Evolutionary conservation across 2,888 invertebrate genomes (phyloP), one percentile per base, ranked within the genome.

Genomic region (Strigamia crassipes): DNA sequence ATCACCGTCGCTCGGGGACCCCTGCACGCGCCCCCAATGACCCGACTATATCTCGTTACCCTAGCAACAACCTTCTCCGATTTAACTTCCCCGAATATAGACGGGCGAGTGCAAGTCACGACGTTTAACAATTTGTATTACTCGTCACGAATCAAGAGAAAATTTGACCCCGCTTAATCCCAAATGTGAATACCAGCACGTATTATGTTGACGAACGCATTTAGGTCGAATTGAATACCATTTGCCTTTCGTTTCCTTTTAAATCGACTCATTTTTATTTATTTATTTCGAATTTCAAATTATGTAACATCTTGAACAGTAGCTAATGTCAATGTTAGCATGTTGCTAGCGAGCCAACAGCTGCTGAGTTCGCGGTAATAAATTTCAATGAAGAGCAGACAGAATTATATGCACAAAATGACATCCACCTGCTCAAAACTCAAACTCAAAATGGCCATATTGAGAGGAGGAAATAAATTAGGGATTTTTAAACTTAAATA

Each of bases 281-380:
- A 27, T 27, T 27, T 27, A 27, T 18, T 18, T n/a, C 9, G 3
- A 56, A 27, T 27, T 56, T 56, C 21, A 21, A 21, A 56, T 56
- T 56, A 18, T 4, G 1, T 73, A 73, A 27, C 9, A 73, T 73
- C 73, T 73, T 31, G 27, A 23, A 73, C 73, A 73, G 73, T 27
- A 73, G 73, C 73, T 73, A 31, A 73, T 73, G 73, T 73, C 73
- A 73, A 73, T 73, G 73, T 73, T 73, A 73, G 73, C 73, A 27
- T n/a, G 73, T 12, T 73, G 73, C 27, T 73, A 73, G 27, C 73
- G 27, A 73, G 27, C 73, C 73, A 73, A 73, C 73, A 73, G 73
- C 73, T 73, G 73, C 31, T 73, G 27, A 73, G 73, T 73, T 73
- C 73, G 12, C 73, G 73, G 73, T 73, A 73, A 73, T 73, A 73